Conservation (phyloP, 2,888 invertebrate genomes). For the Parnassius orleans region DNA sequence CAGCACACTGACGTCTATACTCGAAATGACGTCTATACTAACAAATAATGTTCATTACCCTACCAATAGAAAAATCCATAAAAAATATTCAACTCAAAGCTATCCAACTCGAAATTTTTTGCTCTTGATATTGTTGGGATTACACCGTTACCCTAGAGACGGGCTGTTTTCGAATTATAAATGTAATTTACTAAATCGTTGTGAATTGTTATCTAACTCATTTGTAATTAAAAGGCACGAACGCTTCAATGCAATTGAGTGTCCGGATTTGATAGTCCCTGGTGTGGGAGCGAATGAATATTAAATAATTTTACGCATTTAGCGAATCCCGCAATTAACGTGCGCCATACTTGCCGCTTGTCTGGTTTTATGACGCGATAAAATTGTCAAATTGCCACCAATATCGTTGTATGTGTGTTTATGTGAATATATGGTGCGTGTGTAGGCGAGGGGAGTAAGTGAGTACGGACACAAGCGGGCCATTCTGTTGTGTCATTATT, state of each 20-base stretch:
- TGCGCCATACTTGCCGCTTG: conserved; percentile 16
- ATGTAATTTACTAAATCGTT: not conserved
- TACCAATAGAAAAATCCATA: too few species aligned
- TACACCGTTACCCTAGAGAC: too few species aligned
- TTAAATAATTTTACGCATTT: conserved; percentile 57
- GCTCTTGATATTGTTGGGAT: too few species aligned
- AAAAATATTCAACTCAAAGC: too few species aligned
- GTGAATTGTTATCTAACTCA: not conserved
- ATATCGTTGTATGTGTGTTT: conserved; percentile 12
- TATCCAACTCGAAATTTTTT: too few species aligned
- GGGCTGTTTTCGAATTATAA: too few species aligned
- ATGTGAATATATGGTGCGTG: conserved; percentile 5
- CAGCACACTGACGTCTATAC: too few species aligned
- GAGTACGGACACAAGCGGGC: conserved; percentile 11
- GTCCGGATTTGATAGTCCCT: conserved; percentile 45
- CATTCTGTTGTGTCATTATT: conserved; percentile 25
- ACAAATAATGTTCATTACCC: too few species aligned
- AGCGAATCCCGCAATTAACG: conserved; percentile 61
- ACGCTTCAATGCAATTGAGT: conserved; percentile 19
- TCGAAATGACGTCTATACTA: too few species aligned
- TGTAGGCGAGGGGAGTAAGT: conserved; percentile 15
- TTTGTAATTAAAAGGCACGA: conserved; percentile 22
- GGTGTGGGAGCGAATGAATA: conserved; percentile 54
- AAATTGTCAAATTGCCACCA: conserved; percentile 29
- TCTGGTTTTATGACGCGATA: conserved; percentile 26